phyloP scores from a whole-genome alignment of 2,888 invertebrate genomes.

The Drosophila cyrtoloma region DNA sequence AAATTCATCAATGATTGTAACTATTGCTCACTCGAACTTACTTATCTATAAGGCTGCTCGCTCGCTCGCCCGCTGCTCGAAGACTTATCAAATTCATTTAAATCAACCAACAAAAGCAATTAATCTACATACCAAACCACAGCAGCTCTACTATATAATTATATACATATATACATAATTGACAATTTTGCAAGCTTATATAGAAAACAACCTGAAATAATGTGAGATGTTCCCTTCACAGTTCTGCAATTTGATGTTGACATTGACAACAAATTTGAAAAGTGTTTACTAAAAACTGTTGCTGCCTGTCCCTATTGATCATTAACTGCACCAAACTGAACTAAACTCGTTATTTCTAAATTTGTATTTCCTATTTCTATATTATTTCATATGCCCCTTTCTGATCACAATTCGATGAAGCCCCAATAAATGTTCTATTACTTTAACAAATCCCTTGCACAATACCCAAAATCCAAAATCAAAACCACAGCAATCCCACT shows the following conservation, averaged over 20 bases:
- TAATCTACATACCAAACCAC: conserved; percentile 47
- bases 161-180: conserved; percentile 37
- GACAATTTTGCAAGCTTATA: conserved; percentile 41
- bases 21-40: conserved; percentile 70
- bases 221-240: conserved; percentile 93
- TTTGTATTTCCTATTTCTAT: conserved; percentile 35
- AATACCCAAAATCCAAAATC: conserved; percentile 44
- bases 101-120: conserved; percentile 50
- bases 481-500: conserved; percentile 61
- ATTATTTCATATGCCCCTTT: conserved; percentile 40
- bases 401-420: conserved; percentile 42
- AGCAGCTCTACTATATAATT: conserved; percentile 38
- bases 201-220: conserved; percentile 63
- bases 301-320: conserved; percentile 38
- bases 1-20: conserved; percentile 76
- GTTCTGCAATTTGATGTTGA: conserved; percentile 86
- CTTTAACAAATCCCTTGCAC: conserved; percentile 69
- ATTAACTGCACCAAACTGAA: conserved; percentile 70
- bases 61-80: conserved; percentile 52
- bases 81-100: conserved; percentile 57
- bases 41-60: conserved; percentile 63
- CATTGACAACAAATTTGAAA: conserved; percentile 42
- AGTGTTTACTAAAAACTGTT: conserved; percentile 39
- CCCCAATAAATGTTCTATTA: conserved; percentile 47
- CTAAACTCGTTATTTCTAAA: conserved; percentile 46